A percentile compares a stretch with the other conserved stretches of the same genome.
Evolutionary conservation across 2,113 vertebrate species (phyloP).

Genomic region (Sinocyclocheilus grahami): DNA sequence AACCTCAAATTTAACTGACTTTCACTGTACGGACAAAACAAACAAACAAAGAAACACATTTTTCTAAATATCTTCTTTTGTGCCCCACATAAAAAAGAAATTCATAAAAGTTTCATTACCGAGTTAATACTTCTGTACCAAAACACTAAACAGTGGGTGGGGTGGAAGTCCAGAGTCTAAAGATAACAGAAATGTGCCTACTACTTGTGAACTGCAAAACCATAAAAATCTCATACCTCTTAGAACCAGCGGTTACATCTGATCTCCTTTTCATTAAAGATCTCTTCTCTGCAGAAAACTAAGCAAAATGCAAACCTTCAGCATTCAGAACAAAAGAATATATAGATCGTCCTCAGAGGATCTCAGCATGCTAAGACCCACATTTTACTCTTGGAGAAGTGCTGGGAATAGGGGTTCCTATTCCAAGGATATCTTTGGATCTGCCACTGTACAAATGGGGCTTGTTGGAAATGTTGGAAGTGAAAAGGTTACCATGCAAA

Average conservation of each 20-base stretch:
- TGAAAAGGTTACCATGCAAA: conserved; percentile 81
- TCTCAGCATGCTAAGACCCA: not conserved
- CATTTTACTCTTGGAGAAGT: not conserved
- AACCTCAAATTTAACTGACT: not conserved
- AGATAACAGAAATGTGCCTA: not conserved
- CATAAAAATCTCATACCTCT: not conserved
- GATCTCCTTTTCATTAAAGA: not conserved
- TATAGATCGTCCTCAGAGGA: not conserved
- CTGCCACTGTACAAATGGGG: not conserved
- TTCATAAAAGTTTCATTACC: not conserved
- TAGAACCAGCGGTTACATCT: not conserved
- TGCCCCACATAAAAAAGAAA: not conserved
- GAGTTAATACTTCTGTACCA: not conserved
- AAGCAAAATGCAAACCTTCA: not conserved
- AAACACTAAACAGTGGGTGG: not conserved
- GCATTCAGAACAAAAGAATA: not conserved
- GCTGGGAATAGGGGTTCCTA: not conserved
- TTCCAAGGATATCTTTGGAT: conserved; percentile 1
- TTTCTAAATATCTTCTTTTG: not conserved
- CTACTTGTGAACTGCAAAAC: not conserved
- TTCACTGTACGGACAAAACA: not conserved
- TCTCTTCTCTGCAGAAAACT: not conserved
- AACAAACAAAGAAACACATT: not conserved
- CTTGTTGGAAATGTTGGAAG: not conserved
- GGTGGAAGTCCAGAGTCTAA: conserved; percentile 30